Conservation (phyloP, 2,113 vertebrate genomes). For the Desmodus rotundus region DNA sequence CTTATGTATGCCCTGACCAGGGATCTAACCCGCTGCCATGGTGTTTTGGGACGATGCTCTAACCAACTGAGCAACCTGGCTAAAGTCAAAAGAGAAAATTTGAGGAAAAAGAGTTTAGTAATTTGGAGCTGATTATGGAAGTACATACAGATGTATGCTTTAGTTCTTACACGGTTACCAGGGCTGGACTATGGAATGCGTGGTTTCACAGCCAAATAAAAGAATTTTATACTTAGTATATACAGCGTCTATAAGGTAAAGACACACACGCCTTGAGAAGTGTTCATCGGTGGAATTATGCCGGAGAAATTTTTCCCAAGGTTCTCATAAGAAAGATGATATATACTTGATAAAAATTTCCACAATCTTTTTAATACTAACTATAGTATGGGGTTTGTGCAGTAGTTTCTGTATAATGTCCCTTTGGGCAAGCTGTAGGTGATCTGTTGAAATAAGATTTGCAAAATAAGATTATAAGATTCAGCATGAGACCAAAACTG, state of each 20-base stretch:
- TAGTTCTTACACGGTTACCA: neutral
- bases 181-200: neutral
- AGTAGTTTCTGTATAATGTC: neutral
- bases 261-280: neutral
- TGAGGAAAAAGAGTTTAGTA: neutral
- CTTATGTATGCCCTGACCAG: no score
- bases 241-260: neutral
- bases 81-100: neutral
- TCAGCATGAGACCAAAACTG: neutral
- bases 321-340: neutral
- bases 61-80: no score
- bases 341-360: neutral
- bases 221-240: neutral
- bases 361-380: neutral
- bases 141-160: neutral
- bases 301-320: neutral
- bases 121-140: constrained; percentile 9
- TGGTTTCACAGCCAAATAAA: constrained; percentile 18
- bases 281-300: neutral
- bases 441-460: constrained; percentile 9
- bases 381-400: neutral
- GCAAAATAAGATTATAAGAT: neutral
- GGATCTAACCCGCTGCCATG: no score
- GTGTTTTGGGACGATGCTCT: no score
- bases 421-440: neutral